Conservation (phyloP, 2,113 vertebrate species). For the Centropus unirufus region DNA sequence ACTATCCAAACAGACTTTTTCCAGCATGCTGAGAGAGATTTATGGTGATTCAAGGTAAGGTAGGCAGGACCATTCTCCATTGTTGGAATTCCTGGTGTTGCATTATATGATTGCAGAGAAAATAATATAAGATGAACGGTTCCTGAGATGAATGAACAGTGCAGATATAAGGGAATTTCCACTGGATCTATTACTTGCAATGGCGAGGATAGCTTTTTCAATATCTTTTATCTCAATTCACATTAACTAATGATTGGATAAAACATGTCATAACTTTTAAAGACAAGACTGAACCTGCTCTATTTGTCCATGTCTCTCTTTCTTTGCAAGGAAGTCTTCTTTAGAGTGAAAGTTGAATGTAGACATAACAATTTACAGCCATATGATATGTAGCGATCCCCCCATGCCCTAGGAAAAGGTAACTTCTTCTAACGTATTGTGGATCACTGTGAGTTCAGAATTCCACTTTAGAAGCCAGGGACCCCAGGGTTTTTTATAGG, state of each 20-base stretch:
- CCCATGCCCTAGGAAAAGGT: not conserved
- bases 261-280: not conserved
- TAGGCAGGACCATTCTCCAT: not conserved
- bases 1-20: not conserved
- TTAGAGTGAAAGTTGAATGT: not conserved
- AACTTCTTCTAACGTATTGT: not conserved
- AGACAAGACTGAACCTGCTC: not conserved
- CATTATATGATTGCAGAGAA: not conserved
- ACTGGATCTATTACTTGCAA: not conserved
- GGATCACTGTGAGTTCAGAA: not conserved
- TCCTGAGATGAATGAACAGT: not conserved
- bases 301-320: not conserved
- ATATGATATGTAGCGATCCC: not conserved
- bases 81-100: not conserved
- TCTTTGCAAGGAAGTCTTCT: not conserved
- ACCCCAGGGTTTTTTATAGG: not conserved
- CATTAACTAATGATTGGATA: not conserved
- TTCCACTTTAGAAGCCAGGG: not conserved
- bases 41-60: not conserved
- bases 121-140: not conserved
- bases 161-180: not conserved
- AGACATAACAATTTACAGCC: not conserved
- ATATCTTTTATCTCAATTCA: not conserved
- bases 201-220: not conserved
- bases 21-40: not conserved